Evolutionary conservation across 2,113 vertebrate genomes (phyloP).

Genomic region (Kryptolebias marmoratus): DNA sequence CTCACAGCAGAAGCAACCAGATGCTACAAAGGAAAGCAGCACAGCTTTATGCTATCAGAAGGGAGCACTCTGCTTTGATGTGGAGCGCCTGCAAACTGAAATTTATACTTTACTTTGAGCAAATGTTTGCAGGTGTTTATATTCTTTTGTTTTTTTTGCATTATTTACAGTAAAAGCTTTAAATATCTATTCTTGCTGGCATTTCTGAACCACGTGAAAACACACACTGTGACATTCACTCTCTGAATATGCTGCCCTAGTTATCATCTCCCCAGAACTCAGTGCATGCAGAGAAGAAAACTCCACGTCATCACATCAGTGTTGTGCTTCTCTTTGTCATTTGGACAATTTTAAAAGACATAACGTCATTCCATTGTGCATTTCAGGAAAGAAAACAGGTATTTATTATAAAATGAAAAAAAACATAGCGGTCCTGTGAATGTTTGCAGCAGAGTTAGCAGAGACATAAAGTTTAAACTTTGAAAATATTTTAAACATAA

Average conservation of each 20-base stretch:
- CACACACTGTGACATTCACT: slow-evolving; percentile 22
- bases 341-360: too few species aligned
- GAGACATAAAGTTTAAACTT: too few species aligned
- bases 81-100: slow-evolving; percentile 25
- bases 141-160: slow-evolving; percentile 3
- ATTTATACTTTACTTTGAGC: slow-evolving; percentile 12
- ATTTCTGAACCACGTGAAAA: slow-evolving; percentile 22
- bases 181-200: slow-evolving; percentile 3
- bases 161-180: slow-evolving; percentile 25
- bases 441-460: too few species aligned
- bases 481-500: too few species aligned
- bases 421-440: too few species aligned
- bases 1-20: slow-evolving; percentile 55
- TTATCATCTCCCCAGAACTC: slow-evolving; percentile 22
- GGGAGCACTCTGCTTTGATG: slow-evolving; percentile 27
- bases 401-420: too few species aligned
- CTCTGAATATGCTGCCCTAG: slow-evolving; percentile 26
- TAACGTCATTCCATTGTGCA: too few species aligned
- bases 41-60: slow-evolving; percentile 31
- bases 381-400: too few species aligned
- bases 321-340: too few species aligned
- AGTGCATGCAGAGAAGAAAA: too few species aligned
- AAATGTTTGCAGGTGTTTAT: slow-evolving; percentile 35
- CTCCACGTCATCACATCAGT: too few species aligned
- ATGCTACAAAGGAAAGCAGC: slow-evolving; percentile 29